Base-by-base conservation (phyloP, 2,888 invertebrate genomes). In the Drosophila infuscata region DNA sequence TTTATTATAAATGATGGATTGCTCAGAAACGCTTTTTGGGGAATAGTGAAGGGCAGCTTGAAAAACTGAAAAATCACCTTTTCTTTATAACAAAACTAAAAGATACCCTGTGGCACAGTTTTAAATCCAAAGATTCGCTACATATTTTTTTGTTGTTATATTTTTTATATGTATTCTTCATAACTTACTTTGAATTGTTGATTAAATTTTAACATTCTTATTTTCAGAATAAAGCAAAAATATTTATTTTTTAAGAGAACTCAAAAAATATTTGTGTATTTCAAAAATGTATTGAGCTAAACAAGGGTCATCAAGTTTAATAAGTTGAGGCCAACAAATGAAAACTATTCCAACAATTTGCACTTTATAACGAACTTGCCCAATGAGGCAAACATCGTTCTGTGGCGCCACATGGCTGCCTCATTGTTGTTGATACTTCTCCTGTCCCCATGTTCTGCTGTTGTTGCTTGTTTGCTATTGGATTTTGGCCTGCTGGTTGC, bases 1-100 rank as follows among this genome's bases (percentile, higher is more conserved):
- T 80, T 79, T 68, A 88, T 84, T 84, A 84, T 79, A 74, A 79
- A 76, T 83, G 89, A 84, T 86, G 81, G 83, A 84, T 84, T 88
- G 89, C 69, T 70, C 70, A 56, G 63, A 61, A 70, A 67, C 49
- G 58, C 48, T 59, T 43, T 49, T 49, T 52, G 52, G 12, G 3
- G 33, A 49, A 53, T 67, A 51, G 74, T 63, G 73, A 74, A 74
- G 62, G 66, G 74, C 65, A 46, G 51, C 33, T 29, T 17, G 9
- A 30, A 62, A 56, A 41, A 49, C 35, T 41, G 41, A 56, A 52
- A 41, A 32, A 51, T 15, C 6, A 8, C 6, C 17, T 49, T 52
- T 33, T 17, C 33, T 20, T 25, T 17, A 41, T 25, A 38, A 20
- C 2, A 25, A 25, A 12, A n/a, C 20, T 15, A 4, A 3, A 1